These are phyloP conservation scores for Scrobipalpa atriplicella DNA, from an alignment of 2,888 invertebrate species.

Conservation along the genomic window DNA sequence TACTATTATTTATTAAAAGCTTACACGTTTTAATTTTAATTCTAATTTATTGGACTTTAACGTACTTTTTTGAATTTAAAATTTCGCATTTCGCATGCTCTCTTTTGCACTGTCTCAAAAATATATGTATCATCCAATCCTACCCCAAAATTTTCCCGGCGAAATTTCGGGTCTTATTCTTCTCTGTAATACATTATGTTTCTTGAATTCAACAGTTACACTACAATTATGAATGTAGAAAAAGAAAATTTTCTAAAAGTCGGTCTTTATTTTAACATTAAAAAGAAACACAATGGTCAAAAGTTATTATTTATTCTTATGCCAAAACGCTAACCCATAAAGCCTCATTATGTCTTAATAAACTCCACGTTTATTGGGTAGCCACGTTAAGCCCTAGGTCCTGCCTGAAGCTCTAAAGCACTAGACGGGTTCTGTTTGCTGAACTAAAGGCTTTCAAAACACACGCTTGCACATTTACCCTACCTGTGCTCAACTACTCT, in stretches of 20 bases:
- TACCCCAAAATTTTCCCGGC: too few species aligned
- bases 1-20: slow-evolving; percentile 6
- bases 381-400: not conserved
- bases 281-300: not conserved
- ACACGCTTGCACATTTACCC: slow-evolving; percentile 22
- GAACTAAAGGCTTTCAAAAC: slow-evolving; percentile 27
- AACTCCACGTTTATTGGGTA: slow-evolving; percentile 2
- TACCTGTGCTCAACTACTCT: slow-evolving; percentile 23
- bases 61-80: not conserved
- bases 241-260: too few species aligned
- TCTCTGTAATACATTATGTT: too few species aligned
- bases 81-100: too few species aligned
- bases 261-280: too few species aligned
- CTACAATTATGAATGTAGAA: too few species aligned
- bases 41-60: not conserved
- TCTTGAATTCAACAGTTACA: too few species aligned
- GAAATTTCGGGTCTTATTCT: too few species aligned
- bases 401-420: not conserved
- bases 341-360: not conserved
- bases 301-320: too few species aligned
- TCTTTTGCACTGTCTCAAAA: too few species aligned
- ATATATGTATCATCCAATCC: too few species aligned
- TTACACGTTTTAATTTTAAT: not conserved
- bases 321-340: too few species aligned
- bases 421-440: slow-evolving; percentile 21